Base-by-base conservation (phyloP, 2,113 vertebrate genomes). In the Enhydra lutris region DNA sequence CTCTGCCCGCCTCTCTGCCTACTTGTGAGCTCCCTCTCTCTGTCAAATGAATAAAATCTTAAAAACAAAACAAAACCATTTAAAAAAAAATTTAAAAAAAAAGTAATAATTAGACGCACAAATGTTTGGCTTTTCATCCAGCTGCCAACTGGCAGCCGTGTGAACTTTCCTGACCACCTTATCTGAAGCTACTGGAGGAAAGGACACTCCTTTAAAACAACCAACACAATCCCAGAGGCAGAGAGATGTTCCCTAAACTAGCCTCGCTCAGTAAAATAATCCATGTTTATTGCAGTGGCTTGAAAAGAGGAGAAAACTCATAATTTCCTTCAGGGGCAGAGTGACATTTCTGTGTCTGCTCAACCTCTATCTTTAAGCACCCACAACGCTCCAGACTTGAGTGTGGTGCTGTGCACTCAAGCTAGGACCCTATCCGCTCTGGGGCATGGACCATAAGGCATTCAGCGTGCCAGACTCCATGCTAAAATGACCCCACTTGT, bases 401-500 rank as follows among this genome's bases (percentile, higher is more conserved):
- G 21, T 8, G 47, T 57, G 29, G 18, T 1, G 4, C n/a, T 12
- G 15, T 18, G 73, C 29, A 34, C 24, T 1, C 7, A 9, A 31
- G 10, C 1, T 1, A 12, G 50, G n/a, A 73, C 10, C 59, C 4
- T 0, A 1, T 1, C 31, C 0, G 7, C 13, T 47, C 23, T 31
- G 26, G 6, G 36, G 17, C 78, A 20, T 4, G 79, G 45, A 55
- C 31, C 59, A 14, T 21, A 10, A 73, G 52, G 93, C 12, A 47
- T 2, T 14, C 4, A 15, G 4, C 0, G 21, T 7, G 24, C 1
- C 3, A 23, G 55, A 18, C 10, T 2, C 3, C 23, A 57, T 4
- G 8, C 21, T 45, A 71, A 65, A 42, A 15, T 17, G 29, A 63
- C 4, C 59, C 47, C 34, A 10, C 4, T 10, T 71, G 31, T 39